These are phyloP conservation scores for Megaceryle maxima DNA, from an alignment of 2,113 vertebrate genomes.

Conservation along the genomic window DNA sequence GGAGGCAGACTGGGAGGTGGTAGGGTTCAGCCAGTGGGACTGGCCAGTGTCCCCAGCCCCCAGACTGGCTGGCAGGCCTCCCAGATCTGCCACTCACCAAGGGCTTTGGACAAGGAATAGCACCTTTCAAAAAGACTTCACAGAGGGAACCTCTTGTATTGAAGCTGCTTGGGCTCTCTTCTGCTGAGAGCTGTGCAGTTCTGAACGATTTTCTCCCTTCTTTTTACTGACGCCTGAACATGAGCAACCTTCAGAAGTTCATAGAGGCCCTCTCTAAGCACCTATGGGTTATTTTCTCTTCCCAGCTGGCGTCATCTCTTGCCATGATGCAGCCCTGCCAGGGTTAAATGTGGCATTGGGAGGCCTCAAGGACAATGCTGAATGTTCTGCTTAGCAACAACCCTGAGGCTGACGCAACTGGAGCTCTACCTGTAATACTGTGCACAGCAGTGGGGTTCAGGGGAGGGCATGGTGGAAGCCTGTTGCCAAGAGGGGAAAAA, in stretches of 20 bases:
- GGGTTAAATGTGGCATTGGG: neutral
- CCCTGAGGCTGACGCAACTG: slow-evolving; percentile 19
- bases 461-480: neutral
- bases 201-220: neutral
- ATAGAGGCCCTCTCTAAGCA: neutral
- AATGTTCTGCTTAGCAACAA: slow-evolving; percentile 33
- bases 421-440: neutral
- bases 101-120: neutral
- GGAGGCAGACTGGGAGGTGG: neutral
- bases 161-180: neutral
- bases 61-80: neutral
- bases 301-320: neutral
- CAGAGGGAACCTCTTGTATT: neutral
- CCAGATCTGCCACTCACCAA: neutral
- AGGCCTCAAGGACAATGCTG: slow-evolving; percentile 29
- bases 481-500: neutral
- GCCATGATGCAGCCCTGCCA: neutral
- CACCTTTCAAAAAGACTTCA: neutral
- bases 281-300: neutral
- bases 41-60: neutral
- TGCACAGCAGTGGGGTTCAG: neutral
- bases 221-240: neutral
- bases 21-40: neutral
- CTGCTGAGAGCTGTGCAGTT: neutral
- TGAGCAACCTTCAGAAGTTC: neutral